phyloP scores from a whole-genome alignment of 2,113 vertebrate genomes.

The Vulpes vulpes region DNA sequence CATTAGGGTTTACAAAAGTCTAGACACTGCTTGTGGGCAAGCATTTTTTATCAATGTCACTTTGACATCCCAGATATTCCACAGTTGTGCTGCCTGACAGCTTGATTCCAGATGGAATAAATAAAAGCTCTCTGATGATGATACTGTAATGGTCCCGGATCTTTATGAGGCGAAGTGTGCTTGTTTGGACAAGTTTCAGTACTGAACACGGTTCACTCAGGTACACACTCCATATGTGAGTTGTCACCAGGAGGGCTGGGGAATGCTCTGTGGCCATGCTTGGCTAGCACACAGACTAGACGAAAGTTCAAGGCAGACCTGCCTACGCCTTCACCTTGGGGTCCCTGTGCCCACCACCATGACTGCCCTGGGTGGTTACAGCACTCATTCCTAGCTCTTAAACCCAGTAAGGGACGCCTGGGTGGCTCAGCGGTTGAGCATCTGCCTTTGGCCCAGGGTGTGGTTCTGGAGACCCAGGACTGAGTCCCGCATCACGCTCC shows the following conservation, averaged over 20 bases:
- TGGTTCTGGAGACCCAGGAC: too few relatives aligned
- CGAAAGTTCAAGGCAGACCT: background rate
- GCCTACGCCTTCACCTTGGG: background rate
- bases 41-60: slow-evolving; percentile 14
- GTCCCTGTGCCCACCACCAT: background rate
- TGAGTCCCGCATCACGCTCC: too few relatives aligned
- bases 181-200: slow-evolving; percentile 63
- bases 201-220: background rate
- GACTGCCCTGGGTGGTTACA: background rate
- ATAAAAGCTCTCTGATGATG: background rate
- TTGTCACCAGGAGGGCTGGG: background rate
- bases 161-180: background rate
- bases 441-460: too few relatives aligned
- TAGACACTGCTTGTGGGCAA: slow-evolving; percentile 58
- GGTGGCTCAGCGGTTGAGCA: too few relatives aligned
- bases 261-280: accelerated
- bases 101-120: slow-evolving; percentile 39
- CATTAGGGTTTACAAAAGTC: background rate
- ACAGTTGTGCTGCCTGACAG: background rate
- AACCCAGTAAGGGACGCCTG: background rate
- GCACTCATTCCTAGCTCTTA: background rate
- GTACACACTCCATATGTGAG: background rate
- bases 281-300: background rate
- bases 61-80: background rate
- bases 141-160: background rate